Percentiles rank a stretch among this genome's conserved stretches.
Conservation (phyloP, 2,797 vertebrate species). For the Vultur gryphus region DNA sequence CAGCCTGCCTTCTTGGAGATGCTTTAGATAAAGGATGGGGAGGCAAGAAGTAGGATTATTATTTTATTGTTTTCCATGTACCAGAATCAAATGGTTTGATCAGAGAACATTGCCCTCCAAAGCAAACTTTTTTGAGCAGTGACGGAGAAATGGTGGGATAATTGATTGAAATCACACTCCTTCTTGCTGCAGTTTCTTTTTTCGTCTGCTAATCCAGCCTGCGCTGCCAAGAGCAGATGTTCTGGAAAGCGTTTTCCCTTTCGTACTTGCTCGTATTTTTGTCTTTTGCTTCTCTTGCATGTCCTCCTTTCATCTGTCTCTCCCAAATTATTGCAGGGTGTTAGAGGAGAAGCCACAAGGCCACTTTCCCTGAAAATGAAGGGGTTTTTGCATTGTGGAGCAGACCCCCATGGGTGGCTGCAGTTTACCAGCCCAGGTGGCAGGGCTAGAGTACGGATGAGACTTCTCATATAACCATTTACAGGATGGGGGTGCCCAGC, state of each 20-base stretch:
- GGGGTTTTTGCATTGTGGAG: background rate
- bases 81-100: background rate
- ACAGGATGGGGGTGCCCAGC: background rate
- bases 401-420: background rate
- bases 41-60: background rate
- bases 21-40: background rate
- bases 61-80: background rate
- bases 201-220: background rate
- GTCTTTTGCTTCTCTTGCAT: background rate
- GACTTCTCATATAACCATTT: background rate
- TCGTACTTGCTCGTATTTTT: background rate
- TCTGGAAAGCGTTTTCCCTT: background rate
- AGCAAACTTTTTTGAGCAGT: background rate
- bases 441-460: background rate
- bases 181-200: background rate
- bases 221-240: background rate
- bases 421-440: background rate
- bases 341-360: background rate
- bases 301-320: background rate
- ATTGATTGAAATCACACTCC: background rate
- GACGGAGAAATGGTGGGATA: background rate
- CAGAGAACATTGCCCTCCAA: background rate
- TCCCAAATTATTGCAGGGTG: background rate
- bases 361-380: background rate
- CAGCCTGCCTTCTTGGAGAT: background rate